Evolutionary conservation across 2,113 vertebrate genomes (phyloP), one percentile per base, ranked within the genome.

Genomic region (Hipposideros armiger): DNA sequence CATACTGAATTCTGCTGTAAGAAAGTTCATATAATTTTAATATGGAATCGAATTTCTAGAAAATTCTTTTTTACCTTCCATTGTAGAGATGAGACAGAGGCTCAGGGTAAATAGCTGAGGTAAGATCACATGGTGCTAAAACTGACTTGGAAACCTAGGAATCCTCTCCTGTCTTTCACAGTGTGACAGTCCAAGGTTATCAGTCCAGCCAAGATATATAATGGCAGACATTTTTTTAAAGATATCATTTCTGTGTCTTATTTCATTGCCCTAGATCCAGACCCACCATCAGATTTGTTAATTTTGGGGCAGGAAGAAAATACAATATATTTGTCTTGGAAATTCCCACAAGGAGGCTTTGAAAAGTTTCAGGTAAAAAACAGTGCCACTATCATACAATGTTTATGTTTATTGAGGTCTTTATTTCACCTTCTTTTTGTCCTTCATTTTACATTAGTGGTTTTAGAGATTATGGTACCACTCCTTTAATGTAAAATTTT

Each of bases 261-360:
- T 88, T n/a, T 94, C 5, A 60, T 96, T 95, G 14, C 83, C 88
- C 54, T 93, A 99, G 99, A 97, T 95, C 99, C 99, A 92, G 99
- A 98, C 50, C 97, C 97, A 85, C 99, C 99, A 2, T 98, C 98
- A 94, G 98, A 98, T 95, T 97, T 99, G 60, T 90, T 98, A 83
- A 98, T 99, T 92, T 98, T 98, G 78, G 98, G 98, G 60, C 98
- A 98, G 94, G 98, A 98, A 92, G 98, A 98, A 93, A 99, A 97
- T 45, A 97, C 98, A 20, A 96, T 98, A 86, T 99, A 98, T 97
- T 96, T 99, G 87, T 99, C 98, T 86, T 99, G 99, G 99, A 98
- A 98, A 87, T 90, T 94, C 30, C 98, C 99, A 82, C 95, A 89
- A 70, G 99, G 99, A 92, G 96, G 97, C 89, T 99, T 99, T 97